A percentile compares a stretch with the other conserved stretches of the same genome.
Evolutionary conservation across 2,888 invertebrate genomes (phyloP).

Genomic region (Cremastobaeus sp.): DNA sequence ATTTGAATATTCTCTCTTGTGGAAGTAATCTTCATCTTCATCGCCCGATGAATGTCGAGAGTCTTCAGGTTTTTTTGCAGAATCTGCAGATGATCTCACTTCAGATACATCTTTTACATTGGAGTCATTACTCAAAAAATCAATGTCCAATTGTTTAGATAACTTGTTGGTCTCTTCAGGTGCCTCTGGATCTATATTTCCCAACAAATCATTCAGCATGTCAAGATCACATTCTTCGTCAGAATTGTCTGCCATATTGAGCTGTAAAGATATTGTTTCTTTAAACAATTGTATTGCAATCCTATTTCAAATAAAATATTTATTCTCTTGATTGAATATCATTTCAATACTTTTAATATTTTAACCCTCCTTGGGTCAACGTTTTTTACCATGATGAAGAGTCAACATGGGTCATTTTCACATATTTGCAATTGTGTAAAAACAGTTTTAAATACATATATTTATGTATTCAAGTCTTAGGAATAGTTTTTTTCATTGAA

Average conservation of each 20-base stretch:
- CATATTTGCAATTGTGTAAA: too few relatives aligned
- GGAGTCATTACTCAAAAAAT: constrained; percentile 67
- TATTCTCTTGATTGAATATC: not conserved
- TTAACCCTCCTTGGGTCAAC: too few relatives aligned
- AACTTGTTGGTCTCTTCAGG: not conserved
- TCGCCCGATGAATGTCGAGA: constrained; percentile 93
- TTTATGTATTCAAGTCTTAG: too few relatives aligned
- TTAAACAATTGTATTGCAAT: too few relatives aligned
- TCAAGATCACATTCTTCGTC: constrained; percentile 48
- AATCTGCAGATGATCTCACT: constrained; percentile 1
- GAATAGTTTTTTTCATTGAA: too few relatives aligned
- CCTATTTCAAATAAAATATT: too few relatives aligned
- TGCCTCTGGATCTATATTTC: constrained; percentile 4
- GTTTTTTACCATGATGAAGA: too few relatives aligned
- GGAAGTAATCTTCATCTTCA: constrained; percentile 86
- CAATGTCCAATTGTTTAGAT: constrained; percentile 65
- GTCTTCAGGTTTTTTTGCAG: constrained; percentile 81
- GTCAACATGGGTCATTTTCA: too few relatives aligned
- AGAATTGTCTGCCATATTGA: constrained; percentile 21
- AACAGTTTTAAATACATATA: too few relatives aligned
- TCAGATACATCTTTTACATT: constrained; percentile 3
- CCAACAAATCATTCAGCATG: constrained; percentile 35
- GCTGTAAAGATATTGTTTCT: constrained; percentile 29
- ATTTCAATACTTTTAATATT: too few relatives aligned
- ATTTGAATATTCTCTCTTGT: constrained; percentile 86